Evolutionary conservation across 2,888 invertebrate genomes (phyloP).

Genomic region (Clivina fossor): DNA sequence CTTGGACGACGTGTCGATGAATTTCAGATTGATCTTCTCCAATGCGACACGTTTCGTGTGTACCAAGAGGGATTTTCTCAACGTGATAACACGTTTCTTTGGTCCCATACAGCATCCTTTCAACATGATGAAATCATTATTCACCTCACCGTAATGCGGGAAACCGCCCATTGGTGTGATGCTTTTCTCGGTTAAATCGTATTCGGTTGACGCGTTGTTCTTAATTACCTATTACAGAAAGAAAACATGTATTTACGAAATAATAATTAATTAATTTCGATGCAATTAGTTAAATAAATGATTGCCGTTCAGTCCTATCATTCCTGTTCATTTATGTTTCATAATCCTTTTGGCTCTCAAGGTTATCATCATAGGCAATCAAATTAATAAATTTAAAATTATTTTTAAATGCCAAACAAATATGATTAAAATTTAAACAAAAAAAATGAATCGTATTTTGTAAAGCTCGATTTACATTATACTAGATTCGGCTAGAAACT

Average conservation of each 20-base stretch:
- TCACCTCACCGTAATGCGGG: constrained; percentile 99
- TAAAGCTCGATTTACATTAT: too few relatives aligned
- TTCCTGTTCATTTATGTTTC: constrained; percentile 10
- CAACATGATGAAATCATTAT: constrained; percentile 98
- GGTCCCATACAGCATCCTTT: constrained; percentile 96
- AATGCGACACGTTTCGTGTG: constrained; percentile 94
- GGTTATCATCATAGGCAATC: constrained; percentile 11
- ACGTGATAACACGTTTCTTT: constrained; percentile 94
- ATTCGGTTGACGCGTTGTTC: constrained; percentile 97
- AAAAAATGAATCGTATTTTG: too few relatives aligned
- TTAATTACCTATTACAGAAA: constrained; percentile 69
- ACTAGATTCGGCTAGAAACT: too few relatives aligned
- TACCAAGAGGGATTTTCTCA: constrained; percentile 90
- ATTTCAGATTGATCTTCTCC: constrained; percentile 98
- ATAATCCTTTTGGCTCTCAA: constrained; percentile 21
- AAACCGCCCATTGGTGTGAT: constrained; percentile 99
- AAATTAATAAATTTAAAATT: too few relatives aligned
- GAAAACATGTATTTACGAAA: constrained; percentile 36
- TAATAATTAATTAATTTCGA: constrained; percentile 14
- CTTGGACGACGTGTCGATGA: constrained; percentile 98
- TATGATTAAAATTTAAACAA: too few relatives aligned
- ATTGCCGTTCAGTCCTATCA: constrained; percentile 10
- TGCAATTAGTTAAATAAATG: constrained; percentile 22
- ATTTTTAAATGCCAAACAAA: neutral
- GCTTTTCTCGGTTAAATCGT: constrained; percentile 92